Evolutionary conservation across 2,797 vertebrate species (phyloP), one percentile per base, ranked within the genome.

Genomic region (Centroberyx gerrardi): DNA sequence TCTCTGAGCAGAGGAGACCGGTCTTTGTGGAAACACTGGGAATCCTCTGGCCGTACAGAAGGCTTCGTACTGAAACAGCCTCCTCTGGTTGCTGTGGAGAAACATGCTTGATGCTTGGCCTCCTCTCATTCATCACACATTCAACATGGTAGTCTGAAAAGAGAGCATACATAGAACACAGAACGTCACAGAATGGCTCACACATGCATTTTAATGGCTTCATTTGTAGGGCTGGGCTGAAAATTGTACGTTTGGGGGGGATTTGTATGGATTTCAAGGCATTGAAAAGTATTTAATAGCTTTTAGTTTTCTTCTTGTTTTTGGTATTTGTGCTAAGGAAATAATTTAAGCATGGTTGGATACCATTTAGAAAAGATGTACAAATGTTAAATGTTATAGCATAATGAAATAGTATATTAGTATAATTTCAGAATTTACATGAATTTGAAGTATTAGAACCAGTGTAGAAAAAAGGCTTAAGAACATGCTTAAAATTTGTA

Each of bases 51-150:
- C 62, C 6, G 53, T 38, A 2, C 18, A 60, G 38, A 78, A 31
- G 9, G 58, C 3, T 70, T 31, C 69, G 22, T 80, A 54, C 60
- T 62, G 52, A 51, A 31, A 8, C 36, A 31, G 69, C 33, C 52
- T 80, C 55, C 78, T 77, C 56, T 48, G 64, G 33, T 66, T 7
- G 2, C 72, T 52, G 38, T 61, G 64, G 49, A 58, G 40, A 0
- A 31, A 38, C 81, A 83, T 51, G 29, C 55, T 67, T 3, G 63
- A 70, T 49, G 44, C 44, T 68, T 68, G 10, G 40, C 42, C 68
- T 78, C 38, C 51, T 52, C 48, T 73, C 38, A 65, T 54, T 74
- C 66, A 82, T 80, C 61, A 62, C 61, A 62, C 31, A 17, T 58
- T 31, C 59, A 27, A 2, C 60, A 52, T 22, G 46, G 38, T 75